Conservation (phyloP, 1,140 invertebrate genomes). For the Lepidostoma basale region DNA sequence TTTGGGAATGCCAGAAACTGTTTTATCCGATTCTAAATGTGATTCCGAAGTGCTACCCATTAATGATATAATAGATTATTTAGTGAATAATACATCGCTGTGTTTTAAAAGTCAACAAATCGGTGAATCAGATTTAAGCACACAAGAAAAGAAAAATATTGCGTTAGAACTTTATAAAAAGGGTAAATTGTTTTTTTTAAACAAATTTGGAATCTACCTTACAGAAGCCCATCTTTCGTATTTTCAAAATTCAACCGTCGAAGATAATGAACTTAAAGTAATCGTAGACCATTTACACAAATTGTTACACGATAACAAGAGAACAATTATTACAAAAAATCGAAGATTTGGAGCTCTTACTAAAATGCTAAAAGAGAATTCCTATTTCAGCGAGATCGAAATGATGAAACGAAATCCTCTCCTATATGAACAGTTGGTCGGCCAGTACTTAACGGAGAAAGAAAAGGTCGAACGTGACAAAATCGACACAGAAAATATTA, state of each 20-base stretch:
- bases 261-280: conserved; percentile 66
- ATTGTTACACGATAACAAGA: conserved; percentile 60
- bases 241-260: conserved; percentile 62
- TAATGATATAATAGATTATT: conserved; percentile 58
- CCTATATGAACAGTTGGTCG: conserved; percentile 87
- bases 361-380: conserved; percentile 70
- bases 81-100: conserved; percentile 56
- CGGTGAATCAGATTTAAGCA: conserved; percentile 72
- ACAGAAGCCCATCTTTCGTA: conserved; percentile 69
- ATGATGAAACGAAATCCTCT: conserved; percentile 92
- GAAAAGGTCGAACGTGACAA: conserved; percentile 72
- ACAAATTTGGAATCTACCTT: conserved; percentile 78
- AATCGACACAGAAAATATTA: conserved; percentile 64
- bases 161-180: conserved; percentile 69
- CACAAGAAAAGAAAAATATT: conserved; percentile 72
- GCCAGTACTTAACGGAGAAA: conserved; percentile 79
- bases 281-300: conserved; percentile 65
- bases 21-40: no score
- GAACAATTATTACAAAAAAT: conserved; percentile 73
- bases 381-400: conserved; percentile 89
- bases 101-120: conserved; percentile 80
- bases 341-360: conserved; percentile 83
- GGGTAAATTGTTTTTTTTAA: conserved; percentile 72
- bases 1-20: no score
- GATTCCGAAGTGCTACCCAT: no score